A percentile compares a stretch with the other conserved stretches of the same genome.
Conservation (phyloP, 2,888 invertebrate species). For the Caenorhabditis panamensis region DNA sequence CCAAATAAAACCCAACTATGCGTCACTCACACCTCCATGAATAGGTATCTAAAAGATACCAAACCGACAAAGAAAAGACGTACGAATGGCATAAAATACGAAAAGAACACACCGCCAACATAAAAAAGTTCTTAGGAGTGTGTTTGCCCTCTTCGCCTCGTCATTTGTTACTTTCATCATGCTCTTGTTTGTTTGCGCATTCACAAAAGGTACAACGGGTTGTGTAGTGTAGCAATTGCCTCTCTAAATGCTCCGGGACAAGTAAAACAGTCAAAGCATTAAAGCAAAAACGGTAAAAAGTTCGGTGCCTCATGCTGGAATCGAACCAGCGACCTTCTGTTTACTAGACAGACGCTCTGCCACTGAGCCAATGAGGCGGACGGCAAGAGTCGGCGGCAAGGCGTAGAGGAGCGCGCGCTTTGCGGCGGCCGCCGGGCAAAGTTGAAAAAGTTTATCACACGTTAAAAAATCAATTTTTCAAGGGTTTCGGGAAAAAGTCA, state of each 20-base stretch:
- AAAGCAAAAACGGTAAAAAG: constrained; percentile 15
- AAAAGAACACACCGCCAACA: neutral
- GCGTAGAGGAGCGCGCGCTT: no score
- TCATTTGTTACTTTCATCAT: neutral
- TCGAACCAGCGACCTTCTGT: constrained; percentile 80
- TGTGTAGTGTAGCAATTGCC: no score
- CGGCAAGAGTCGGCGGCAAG: neutral
- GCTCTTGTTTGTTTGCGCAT: neutral
- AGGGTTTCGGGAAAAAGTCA: no score
- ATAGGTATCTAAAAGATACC: no score
- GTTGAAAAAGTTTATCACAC: no score
- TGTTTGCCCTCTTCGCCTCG: neutral
- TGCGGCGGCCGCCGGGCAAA: no score
- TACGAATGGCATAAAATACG: neutral
- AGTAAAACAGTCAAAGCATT: no score
- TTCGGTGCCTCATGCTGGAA: constrained; percentile 73
- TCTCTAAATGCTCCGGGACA: no score
- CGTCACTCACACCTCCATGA: no score
- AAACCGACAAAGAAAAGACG: no score
- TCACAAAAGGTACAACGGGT: neutral
- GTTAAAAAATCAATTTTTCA: no score
- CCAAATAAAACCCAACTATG: no score
- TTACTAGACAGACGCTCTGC: constrained; percentile 79
- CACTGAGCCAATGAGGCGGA: constrained; percentile 75
- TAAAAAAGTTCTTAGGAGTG: neutral